phyloP scores from a whole-genome alignment of 2,113 vertebrate species.

The Empidonax traillii region DNA sequence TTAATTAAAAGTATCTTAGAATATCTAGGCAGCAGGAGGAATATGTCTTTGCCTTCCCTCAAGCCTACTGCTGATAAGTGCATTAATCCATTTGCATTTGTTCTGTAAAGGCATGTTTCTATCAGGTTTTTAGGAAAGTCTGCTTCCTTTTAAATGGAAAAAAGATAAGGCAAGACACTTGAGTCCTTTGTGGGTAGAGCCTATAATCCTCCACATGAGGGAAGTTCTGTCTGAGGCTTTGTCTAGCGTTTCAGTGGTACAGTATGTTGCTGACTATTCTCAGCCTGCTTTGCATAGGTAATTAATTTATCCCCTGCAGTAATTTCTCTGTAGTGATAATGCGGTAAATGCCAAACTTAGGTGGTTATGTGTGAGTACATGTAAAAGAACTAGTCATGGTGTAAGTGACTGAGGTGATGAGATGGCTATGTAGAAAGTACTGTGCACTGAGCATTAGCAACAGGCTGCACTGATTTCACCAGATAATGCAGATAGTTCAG shows the following conservation, averaged over 20 bases:
- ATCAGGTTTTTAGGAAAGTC: constrained; percentile 24
- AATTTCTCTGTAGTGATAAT: constrained; percentile 14
- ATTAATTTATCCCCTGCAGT: constrained; percentile 59
- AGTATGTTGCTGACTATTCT: constrained; percentile 43
- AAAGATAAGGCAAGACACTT: constrained; percentile 40
- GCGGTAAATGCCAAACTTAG: background rate
- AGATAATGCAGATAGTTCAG: background rate
- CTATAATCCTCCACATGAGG: constrained; percentile 22
- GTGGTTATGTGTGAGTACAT: background rate
- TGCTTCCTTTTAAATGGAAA: constrained; percentile 38
- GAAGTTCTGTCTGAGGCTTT: constrained; percentile 47
- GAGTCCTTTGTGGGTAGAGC: constrained; percentile 40
- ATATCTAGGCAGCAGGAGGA: background rate
- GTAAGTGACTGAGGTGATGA: background rate
- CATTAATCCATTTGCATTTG: constrained; percentile 16
- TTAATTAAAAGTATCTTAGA: constrained; percentile 10
- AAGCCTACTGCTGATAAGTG: constrained; percentile 10
- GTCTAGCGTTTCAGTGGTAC: constrained; percentile 21
- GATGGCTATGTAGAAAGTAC: background rate
- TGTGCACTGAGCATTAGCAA: background rate
- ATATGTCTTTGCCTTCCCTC: constrained; percentile 10
- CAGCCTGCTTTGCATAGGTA: constrained; percentile 55
- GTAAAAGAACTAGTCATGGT: background rate
- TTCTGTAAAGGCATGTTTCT: constrained; percentile 28
- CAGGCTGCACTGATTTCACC: background rate